A percentile compares a stretch with the other conserved stretches of the same genome.
Conservation (phyloP, 53 echinoderm and acorn worm species). For the Apostichopus leukothele region DNA sequence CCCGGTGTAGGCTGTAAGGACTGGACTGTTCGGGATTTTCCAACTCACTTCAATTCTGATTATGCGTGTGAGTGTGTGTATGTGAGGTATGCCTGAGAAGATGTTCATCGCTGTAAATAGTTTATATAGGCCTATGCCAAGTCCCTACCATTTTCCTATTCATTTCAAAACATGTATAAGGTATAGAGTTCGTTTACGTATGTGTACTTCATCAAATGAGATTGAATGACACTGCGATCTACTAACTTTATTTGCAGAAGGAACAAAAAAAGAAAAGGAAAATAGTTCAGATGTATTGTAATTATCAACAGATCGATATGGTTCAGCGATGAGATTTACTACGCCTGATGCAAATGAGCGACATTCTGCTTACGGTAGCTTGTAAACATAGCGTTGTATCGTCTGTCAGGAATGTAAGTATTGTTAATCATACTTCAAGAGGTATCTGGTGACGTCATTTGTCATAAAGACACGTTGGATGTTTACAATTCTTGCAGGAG, state of each 20-base stretch:
- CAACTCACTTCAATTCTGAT: too few species aligned
- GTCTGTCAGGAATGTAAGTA: background rate
- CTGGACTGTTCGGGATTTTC: too few species aligned
- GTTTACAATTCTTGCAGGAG: constrained; percentile 21
- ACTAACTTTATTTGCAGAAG: background rate
- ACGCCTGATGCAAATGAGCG: background rate
- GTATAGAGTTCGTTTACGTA: background rate
- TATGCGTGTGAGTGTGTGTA: too few species aligned
- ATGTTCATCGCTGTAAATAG: too few species aligned
- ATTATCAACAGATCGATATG: constrained; percentile 6
- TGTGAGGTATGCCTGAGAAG: too few species aligned
- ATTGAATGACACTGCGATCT: background rate
- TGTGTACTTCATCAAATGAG: background rate
- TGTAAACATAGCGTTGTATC: background rate
- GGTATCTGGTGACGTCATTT: constrained; percentile 16
- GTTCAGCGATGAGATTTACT: background rate
- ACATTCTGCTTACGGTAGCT: constrained; percentile 1
- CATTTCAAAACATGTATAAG: background rate
- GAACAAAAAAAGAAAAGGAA: background rate
- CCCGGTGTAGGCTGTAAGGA: too few species aligned
- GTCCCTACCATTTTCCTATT: too few species aligned
- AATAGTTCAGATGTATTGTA: constrained; percentile 1
- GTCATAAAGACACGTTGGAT: constrained; percentile 1
- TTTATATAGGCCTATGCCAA: too few species aligned
- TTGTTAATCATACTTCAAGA: constrained; percentile 36